A percentile compares a stretch with the other conserved stretches of the same genome.
Evolutionary conservation across 2,797 vertebrate species (phyloP).

Genomic region (Sebastes hubbsi): DNA sequence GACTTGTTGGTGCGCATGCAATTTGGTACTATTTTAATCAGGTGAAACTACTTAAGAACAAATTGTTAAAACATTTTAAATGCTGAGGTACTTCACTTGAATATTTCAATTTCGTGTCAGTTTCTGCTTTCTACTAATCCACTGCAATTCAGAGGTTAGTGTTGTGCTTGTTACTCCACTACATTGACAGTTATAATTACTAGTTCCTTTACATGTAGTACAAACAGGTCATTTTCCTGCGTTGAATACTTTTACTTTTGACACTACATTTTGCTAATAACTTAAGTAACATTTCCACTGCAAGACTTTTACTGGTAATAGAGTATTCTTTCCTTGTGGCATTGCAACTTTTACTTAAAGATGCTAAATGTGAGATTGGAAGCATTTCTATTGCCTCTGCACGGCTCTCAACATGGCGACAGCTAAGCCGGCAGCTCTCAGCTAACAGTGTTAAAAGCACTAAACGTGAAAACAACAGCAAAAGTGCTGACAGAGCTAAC

Average conservation of each 20-base stretch:
- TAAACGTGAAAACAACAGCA: too few relatives aligned
- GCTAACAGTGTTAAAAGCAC: fast-evolving
- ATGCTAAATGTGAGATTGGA: too few relatives aligned
- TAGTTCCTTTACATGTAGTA: not conserved
- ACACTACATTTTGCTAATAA: not conserved
- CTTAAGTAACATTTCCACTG: not conserved
- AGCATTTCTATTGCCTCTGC: too few relatives aligned
- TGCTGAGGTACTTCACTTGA: not conserved
- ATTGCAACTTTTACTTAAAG: too few relatives aligned
- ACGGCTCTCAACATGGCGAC: too few relatives aligned
- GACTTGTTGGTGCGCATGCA: not conserved
- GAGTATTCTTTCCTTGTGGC: not conserved
- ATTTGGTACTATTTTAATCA: not conserved
- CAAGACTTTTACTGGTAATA: not conserved
- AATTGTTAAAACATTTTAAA: not conserved
- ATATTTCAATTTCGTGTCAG: not conserved
- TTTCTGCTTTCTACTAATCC: not conserved
- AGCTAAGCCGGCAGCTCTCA: fast-evolving
- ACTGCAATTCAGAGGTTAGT: not conserved
- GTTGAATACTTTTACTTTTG: not conserved
- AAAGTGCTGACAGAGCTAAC: too few relatives aligned
- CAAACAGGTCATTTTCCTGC: not conserved
- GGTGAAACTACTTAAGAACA: not conserved
- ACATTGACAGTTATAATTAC: not conserved
- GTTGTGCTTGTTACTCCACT: not conserved